These are phyloP conservation scores for Muntiacus muntjak DNA, from an alignment of 2,113 vertebrate species.

Conservation along the genomic window DNA sequence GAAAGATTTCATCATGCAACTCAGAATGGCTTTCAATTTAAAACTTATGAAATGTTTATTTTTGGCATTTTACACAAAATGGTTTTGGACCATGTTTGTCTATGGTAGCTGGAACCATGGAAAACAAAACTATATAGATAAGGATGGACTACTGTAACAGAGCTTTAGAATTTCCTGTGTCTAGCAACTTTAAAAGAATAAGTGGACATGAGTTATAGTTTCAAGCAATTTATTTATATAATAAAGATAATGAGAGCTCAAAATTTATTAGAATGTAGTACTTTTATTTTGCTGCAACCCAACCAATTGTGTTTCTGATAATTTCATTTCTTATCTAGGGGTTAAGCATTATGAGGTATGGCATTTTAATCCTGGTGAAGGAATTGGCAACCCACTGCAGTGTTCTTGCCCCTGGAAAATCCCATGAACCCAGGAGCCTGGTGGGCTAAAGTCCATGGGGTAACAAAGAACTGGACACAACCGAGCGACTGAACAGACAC, in stretches of 20 bases:
- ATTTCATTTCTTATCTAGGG: neutral
- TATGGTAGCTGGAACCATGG: neutral
- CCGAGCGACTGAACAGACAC: neutral
- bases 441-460: neutral
- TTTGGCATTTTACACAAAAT: neutral
- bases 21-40: neutral
- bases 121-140: neutral
- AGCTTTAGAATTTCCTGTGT: neutral
- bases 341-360: neutral
- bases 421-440: neutral
- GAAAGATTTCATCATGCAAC: neutral
- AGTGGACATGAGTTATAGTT: neutral
- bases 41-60: neutral
- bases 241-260: neutral
- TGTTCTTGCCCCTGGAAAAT: neutral
- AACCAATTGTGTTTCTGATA: neutral
- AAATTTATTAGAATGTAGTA: neutral
- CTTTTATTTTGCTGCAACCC: neutral
- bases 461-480: neutral
- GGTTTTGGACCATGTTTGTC: neutral
- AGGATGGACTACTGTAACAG: neutral
- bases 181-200: neutral
- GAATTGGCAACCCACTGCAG: neutral
- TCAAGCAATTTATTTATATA: neutral
- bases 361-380: neutral